These are phyloP conservation scores for Semaprochilodus insignis DNA, from an alignment of 2,797 vertebrate genomes.

Conservation along the genomic window DNA sequence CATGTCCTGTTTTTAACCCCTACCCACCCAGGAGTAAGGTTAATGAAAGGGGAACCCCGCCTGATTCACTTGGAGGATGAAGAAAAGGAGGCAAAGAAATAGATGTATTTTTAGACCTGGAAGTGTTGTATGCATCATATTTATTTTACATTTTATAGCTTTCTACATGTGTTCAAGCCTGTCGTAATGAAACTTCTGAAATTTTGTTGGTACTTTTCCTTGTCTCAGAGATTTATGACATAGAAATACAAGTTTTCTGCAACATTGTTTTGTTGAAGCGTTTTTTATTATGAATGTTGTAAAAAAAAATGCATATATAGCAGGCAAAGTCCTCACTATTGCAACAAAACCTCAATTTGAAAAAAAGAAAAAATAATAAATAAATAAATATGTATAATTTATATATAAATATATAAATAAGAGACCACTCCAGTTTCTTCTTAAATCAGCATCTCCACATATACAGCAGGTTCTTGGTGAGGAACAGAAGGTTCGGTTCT, in stretches of 20 bases:
- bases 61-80: conserved; percentile 87
- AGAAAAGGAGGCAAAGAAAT: conserved; percentile 83
- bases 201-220: not conserved
- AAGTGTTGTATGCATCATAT: conserved; percentile 24
- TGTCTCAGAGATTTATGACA: conserved; percentile 17
- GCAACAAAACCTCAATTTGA: not conserved
- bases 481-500: too few species aligned
- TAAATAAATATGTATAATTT: too few species aligned
- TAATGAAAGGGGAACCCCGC: conserved; percentile 80
- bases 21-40: conserved; percentile 70
- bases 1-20: not conserved
- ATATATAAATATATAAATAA: too few species aligned
- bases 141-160: conserved; percentile 9
- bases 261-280: conserved; percentile 3
- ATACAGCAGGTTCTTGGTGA: too few species aligned
- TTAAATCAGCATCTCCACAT: too few species aligned
- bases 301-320: conserved; percentile 3
- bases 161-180: conserved; percentile 30
- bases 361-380: not conserved
- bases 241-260: conserved; percentile 37
- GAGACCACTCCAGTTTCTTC: too few species aligned
- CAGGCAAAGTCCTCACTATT: not conserved
- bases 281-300: conserved; percentile 31
- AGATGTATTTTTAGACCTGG: conserved; percentile 33
- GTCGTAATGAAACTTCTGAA: conserved; percentile 7